Percentiles rank a stretch among this genome's conserved stretches.
phyloP scores from a whole-genome alignment of 2,797 vertebrate species.

The Smutsia temminckii region DNA sequence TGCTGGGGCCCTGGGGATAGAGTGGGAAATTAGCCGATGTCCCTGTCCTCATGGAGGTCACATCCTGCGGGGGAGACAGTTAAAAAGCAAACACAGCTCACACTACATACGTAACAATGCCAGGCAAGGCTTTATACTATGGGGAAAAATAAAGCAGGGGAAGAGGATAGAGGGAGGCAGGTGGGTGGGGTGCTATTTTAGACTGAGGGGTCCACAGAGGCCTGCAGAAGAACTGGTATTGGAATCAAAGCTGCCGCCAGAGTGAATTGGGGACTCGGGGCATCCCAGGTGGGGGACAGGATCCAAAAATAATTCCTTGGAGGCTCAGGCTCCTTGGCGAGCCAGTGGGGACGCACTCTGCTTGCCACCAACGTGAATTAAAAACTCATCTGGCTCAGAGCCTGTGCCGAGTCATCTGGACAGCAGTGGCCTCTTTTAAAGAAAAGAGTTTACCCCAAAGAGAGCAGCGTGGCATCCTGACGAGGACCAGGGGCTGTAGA shows the following conservation, averaged over 20 bases:
- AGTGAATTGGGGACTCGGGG: background rate
- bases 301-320: slow-evolving; percentile 24
- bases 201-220: rapidly evolving
- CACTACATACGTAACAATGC: too few species aligned
- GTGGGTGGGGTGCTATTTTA: background rate
- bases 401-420: background rate
- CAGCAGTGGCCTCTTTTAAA: slow-evolving; percentile 31
- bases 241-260: background rate
- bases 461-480: background rate
- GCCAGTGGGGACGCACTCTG: background rate
- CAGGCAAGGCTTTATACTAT: background rate
- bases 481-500: background rate
- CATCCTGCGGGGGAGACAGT: background rate
- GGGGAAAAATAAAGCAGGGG: background rate
- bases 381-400: background rate
- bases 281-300: background rate
- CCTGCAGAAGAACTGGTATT: background rate
- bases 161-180: background rate
- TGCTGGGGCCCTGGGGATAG: background rate
- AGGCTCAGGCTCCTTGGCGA: background rate
- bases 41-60: background rate
- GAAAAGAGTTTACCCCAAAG: background rate
- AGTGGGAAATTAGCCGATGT: background rate
- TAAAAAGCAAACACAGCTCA: background rate
- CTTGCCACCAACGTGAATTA: slow-evolving; percentile 4